Base-by-base conservation (phyloP, 2,888 invertebrate genomes). In the Latheticus oryzae region DNA sequence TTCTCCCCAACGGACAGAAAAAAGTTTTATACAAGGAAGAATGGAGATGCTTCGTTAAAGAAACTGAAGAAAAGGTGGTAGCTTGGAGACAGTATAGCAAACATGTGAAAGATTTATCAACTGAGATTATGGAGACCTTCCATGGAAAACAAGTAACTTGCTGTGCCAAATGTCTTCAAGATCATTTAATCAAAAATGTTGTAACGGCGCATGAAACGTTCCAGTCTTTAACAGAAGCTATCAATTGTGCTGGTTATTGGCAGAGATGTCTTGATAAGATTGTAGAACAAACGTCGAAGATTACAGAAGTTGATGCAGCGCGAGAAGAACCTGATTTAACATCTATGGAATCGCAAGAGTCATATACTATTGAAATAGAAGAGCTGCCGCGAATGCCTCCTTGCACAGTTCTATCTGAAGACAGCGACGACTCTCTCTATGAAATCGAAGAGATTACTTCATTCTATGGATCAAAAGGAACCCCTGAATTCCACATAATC, bases 211-310 rank as follows among this genome's bases (percentile, higher is more conserved):
- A 76, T 30, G 72, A 75, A 38, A 74, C 76, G 1, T 62, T 74
- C 1, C 65, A 68, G 38, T 71, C 76, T 8, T 57, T 77, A n/a
- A 72, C 73, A 0, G 76, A 77, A 40, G 76, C 76, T 2, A 70
- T 77, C 50, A 73, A 73, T 30, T 73, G 73, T 19, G 74, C 76
- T 1, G 68, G 66, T 2, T 75, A 75, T 52, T 77, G 77, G 77
- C 73, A 74, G 35, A 62, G 71, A 17, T 73, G 72, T 63, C 60
- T 77, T 17, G 76, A 76, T 56, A 62, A 61, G 38, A 67, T 77
- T 12, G 71, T 77, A 1, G 67, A 69, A 28, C 67, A 71, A 61
- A 70, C 75, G 0, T 55, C 63, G 5, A 55, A 63, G 30, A 57
- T 76, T n/a, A 68, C 72, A 0, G 53, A 52, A 24, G 47, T 61